Conservation (phyloP, 2,888 invertebrate species). For the Netelia inedita region DNA sequence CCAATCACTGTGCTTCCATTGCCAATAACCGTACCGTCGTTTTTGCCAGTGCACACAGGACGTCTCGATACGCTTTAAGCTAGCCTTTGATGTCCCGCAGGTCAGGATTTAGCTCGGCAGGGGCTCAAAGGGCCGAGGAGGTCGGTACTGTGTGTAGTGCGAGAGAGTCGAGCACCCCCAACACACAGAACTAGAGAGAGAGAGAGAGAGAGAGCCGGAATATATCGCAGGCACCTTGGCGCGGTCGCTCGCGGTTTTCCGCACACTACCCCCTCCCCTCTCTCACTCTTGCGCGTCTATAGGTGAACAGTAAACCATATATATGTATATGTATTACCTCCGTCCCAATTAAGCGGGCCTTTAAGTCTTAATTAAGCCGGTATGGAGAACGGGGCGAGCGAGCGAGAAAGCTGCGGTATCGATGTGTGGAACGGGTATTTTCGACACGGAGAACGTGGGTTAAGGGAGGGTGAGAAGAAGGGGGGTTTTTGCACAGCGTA, state of each 20-base stretch:
- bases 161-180: constrained; percentile 42
- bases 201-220: constrained; percentile 44
- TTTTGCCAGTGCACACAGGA: neutral
- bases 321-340: constrained; percentile 30
- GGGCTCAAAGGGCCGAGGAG: constrained; percentile 37
- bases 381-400: constrained; percentile 34
- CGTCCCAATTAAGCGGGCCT: constrained; percentile 77
- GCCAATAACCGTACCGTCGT: constrained; percentile 6
- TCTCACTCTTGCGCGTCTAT: constrained; percentile 43
- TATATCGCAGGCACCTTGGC: constrained; percentile 49
- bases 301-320: constrained; percentile 23
- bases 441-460: neutral
- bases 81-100: constrained; percentile 63
- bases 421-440: constrained; percentile 15
- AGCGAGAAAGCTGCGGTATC: constrained; percentile 35
- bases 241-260: constrained; percentile 60
- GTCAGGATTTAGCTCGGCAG: constrained; percentile 52
- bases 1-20: neutral
- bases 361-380: constrained; percentile 77
- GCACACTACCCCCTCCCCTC: constrained; percentile 25
- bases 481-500: constrained; percentile 7
- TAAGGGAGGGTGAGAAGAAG: neutral
- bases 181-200: constrained; percentile 38
- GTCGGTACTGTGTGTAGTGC: neutral
- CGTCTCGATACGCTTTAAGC: constrained; percentile 55